phyloP scores from a whole-genome alignment of 2,888 invertebrate species.

The Syrphus vitripennis region DNA sequence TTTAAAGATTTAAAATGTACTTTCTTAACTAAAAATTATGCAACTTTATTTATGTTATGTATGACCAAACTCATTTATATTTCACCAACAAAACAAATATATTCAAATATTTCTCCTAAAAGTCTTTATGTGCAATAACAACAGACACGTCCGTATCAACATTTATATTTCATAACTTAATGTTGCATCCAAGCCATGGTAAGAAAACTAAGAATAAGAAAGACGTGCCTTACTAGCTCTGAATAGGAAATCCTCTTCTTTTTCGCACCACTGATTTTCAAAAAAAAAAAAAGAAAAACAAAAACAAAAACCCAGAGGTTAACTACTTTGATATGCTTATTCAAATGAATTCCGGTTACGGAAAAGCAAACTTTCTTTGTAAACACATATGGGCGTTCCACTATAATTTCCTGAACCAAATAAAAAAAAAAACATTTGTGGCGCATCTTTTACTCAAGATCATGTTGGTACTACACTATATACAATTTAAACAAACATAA shows the following conservation, averaged over 20 bases:
- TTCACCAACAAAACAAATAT: not conserved
- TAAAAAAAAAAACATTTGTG: not conserved
- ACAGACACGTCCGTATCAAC: conserved; percentile 5
- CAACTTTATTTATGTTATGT: not conserved
- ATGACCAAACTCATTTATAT: not conserved
- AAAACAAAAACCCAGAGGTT: not conserved
- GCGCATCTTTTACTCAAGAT: conserved; percentile 12
- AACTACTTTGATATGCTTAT: conserved; percentile 29
- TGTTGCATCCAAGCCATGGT: conserved; percentile 34
- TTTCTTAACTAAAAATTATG: too few relatives aligned
- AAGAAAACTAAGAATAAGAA: not conserved
- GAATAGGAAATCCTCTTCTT: conserved; percentile 24
- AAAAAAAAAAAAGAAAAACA: not conserved
- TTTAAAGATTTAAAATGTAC: too few relatives aligned
- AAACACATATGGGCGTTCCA: conserved; percentile 58
- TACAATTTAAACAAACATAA: conserved; percentile 16
- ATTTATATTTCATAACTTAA: not conserved
- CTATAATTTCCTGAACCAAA: not conserved
- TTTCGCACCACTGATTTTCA: conserved; percentile 38
- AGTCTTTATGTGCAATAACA: not conserved
- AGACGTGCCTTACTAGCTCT: conserved; percentile 8
- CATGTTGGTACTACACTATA: not conserved
- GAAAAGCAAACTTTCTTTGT: conserved; percentile 47
- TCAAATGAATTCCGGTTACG: conserved; percentile 39
- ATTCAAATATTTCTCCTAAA: not conserved